A percentile compares a stretch with the other conserved stretches of the same genome.
Conservation (phyloP, 23 tunicate species). For the Trididemnum clinides region DNA sequence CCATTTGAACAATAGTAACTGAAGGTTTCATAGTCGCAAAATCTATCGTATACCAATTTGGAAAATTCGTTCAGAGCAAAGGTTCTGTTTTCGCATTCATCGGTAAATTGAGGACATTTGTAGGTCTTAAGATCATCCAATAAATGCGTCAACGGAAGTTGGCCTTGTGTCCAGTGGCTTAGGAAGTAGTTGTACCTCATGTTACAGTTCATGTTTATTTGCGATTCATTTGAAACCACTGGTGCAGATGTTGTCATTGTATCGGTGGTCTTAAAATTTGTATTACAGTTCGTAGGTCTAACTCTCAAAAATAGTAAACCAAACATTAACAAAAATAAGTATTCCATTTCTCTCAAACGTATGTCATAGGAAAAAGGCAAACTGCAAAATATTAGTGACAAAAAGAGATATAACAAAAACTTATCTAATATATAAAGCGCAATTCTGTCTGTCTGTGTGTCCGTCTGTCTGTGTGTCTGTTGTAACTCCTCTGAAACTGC, state of each 20-base stretch:
- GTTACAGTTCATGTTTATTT: neutral
- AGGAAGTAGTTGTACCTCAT: neutral
- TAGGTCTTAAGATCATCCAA: slow-evolving; percentile 38
- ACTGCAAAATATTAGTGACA: too few relatives aligned
- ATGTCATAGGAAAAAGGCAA: too few relatives aligned
- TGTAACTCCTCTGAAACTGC: too few relatives aligned
- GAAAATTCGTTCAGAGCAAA: slow-evolving; percentile 42
- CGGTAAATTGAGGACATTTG: slow-evolving; percentile 42
- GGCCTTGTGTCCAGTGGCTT: neutral
- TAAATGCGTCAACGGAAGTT: neutral
- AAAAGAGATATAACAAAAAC: too few relatives aligned
- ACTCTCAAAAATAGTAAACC: too few relatives aligned
- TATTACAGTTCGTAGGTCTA: too few relatives aligned
- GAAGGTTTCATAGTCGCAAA: slow-evolving; percentile 38
- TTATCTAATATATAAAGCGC: too few relatives aligned
- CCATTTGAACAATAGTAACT: slow-evolving; percentile 6
- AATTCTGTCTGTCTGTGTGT: too few relatives aligned
- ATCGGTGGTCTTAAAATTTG: too few relatives aligned
- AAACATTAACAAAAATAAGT: too few relatives aligned
- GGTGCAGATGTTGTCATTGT: neutral
- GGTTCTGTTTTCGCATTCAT: slow-evolving; percentile 45
- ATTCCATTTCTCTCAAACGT: too few relatives aligned
- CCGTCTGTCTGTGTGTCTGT: too few relatives aligned
- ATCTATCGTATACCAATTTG: slow-evolving; percentile 50
- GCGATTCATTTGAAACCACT: neutral